Conservation (phyloP, 2,797 vertebrate species). For the Erpetoichthys calabaricus region DNA sequence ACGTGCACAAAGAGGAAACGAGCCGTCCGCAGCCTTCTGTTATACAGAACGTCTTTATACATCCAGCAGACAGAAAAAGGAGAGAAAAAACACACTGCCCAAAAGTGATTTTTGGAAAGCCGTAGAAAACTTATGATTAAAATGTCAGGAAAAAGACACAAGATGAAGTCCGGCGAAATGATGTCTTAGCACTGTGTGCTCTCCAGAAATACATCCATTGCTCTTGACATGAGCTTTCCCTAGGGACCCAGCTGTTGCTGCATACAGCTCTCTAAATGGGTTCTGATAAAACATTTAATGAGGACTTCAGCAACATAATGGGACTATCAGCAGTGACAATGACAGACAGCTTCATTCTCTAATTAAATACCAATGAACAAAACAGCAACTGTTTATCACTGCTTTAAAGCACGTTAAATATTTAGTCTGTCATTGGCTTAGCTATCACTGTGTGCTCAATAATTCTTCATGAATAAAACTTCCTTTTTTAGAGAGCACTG, state of each 20-base stretch:
- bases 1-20: too few relatives aligned
- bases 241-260: conserved; percentile 44
- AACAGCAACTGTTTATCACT: conserved; percentile 34
- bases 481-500: too few relatives aligned
- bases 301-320: conserved; percentile 43
- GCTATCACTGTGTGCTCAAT: neutral
- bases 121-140: too few relatives aligned
- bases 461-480: neutral
- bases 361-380: conserved; percentile 48
- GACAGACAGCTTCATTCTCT: conserved; percentile 49
- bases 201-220: conserved; percentile 41
- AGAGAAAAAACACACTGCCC: too few relatives aligned
- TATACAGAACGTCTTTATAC: too few relatives aligned
- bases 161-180: too few relatives aligned
- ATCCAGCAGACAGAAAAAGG: too few relatives aligned
- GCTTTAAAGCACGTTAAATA: conserved; percentile 26
- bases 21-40: too few relatives aligned
- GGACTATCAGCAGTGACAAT: conserved; percentile 34
- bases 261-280: conserved; percentile 46
- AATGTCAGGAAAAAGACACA: too few relatives aligned
- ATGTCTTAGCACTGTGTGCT: conserved; percentile 22
- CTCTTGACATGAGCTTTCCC: conserved; percentile 55
- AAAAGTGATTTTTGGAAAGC: too few relatives aligned
- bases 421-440: too few relatives aligned
- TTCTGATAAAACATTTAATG: conserved; percentile 70